These are phyloP conservation scores for Amblyteles armatorius DNA, from an alignment of 2,888 invertebrate genomes.

Conservation along the genomic window DNA sequence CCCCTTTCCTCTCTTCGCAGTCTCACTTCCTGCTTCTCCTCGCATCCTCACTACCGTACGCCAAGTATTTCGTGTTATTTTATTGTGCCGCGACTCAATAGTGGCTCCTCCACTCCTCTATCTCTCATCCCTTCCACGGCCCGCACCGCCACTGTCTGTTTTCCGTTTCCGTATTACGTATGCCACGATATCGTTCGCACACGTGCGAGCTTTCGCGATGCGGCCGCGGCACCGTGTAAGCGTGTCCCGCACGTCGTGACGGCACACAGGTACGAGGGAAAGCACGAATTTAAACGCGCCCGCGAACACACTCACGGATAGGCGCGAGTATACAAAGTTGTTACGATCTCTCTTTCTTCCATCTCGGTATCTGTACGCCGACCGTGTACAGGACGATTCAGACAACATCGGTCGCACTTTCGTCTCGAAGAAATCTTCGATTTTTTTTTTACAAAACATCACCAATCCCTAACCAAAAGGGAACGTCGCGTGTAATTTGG, in stretches of 20 bases:
- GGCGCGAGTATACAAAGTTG: slow-evolving; percentile 25
- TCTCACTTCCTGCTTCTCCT: slow-evolving; percentile 71
- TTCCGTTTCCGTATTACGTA: slow-evolving; percentile 77
- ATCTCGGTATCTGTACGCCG: slow-evolving; percentile 15
- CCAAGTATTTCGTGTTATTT: slow-evolving; percentile 83
- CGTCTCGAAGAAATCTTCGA: not conserved
- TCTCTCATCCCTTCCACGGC: slow-evolving; percentile 46
- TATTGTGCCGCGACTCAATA: slow-evolving; percentile 84
- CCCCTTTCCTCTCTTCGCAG: slow-evolving; percentile 22
- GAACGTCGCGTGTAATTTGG: not conserved
- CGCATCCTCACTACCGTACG: slow-evolving; percentile 69
- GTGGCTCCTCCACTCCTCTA: slow-evolving; percentile 74
- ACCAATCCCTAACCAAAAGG: not conserved
- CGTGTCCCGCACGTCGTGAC: slow-evolving; percentile 24
- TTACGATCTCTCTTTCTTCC: slow-evolving; percentile 54
- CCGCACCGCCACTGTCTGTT: slow-evolving; percentile 64
- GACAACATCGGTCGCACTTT: not conserved
- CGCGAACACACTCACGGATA: slow-evolving; percentile 30
- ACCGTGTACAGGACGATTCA: slow-evolving; percentile 53
- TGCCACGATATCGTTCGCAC: slow-evolving; percentile 71
- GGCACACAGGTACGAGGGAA: slow-evolving; percentile 5
- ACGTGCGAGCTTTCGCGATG: slow-evolving; percentile 55
- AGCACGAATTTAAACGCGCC: slow-evolving; percentile 57
- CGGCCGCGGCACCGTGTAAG: slow-evolving; percentile 2
- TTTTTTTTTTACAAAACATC: not conserved